A percentile compares a stretch with the other conserved stretches of the same genome.
These are phyloP conservation scores for Anguilla japonica DNA, from an alignment of 2,113 vertebrate genomes.

Conservation along the genomic window DNA sequence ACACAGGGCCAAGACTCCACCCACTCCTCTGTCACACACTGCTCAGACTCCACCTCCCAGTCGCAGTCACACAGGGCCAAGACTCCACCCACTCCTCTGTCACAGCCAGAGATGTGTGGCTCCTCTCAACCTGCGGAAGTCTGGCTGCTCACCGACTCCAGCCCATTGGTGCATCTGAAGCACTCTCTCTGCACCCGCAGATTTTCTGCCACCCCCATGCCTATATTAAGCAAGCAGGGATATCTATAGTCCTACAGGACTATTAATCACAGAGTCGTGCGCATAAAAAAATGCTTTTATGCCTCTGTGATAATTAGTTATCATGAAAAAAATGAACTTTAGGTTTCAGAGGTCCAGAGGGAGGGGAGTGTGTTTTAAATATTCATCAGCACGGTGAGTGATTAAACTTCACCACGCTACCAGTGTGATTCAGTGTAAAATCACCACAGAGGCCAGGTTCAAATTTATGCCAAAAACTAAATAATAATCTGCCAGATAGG, in stretches of 20 bases:
- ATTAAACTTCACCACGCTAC: background rate
- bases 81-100: background rate
- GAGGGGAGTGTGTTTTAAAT: slow-evolving; percentile 1
- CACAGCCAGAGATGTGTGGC: background rate
- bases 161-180: background rate
- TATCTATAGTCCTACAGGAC: background rate
- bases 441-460: background rate
- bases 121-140: background rate
- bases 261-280: background rate
- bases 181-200: background rate
- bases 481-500: background rate
- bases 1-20: too few relatives aligned
- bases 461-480: background rate
- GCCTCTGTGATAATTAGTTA: background rate
- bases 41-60: too few relatives aligned
- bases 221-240: background rate
- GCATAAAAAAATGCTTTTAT: background rate
- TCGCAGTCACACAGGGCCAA: too few relatives aligned
- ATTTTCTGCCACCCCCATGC: background rate
- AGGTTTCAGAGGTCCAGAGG: background rate
- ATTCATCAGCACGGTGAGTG: background rate
- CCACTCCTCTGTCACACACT: too few relatives aligned
- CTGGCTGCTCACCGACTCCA: background rate
- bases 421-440: background rate
- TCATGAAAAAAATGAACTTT: slow-evolving; percentile 1